These are phyloP conservation scores for Leptinotarsa lineolata DNA, from an alignment of 1,140 invertebrate genomes.

Conservation along the genomic window DNA sequence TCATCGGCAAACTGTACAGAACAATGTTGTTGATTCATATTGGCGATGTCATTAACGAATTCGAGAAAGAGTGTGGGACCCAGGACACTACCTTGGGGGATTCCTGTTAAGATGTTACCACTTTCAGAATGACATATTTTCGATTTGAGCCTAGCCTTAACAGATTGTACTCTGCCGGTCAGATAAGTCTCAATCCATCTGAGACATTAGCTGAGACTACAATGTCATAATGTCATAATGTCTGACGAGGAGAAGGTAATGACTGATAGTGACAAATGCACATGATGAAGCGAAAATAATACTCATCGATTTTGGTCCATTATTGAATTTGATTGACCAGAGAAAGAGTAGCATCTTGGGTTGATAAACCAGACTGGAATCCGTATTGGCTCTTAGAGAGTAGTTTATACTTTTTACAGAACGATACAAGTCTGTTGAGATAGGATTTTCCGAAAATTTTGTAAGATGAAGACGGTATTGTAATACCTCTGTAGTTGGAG, in stretches of 20 bases:
- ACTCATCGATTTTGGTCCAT: not conserved
- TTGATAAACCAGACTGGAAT: no score
- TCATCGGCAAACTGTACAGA: slow-evolving; percentile 13
- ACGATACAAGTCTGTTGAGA: no score
- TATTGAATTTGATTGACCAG: no score
- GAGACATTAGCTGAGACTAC: not conserved
- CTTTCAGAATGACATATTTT: slow-evolving; percentile 11
- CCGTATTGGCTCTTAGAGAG: no score
- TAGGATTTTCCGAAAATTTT: no score
- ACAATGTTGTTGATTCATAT: slow-evolving; percentile 7
- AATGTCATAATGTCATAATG: slow-evolving; percentile 4
- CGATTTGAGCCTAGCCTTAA: slow-evolving; percentile 7
- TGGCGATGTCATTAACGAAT: not conserved
- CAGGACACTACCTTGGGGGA: not conserved
- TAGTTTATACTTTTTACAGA: no score
- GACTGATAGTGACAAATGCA: not conserved
- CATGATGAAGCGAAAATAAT: not conserved
- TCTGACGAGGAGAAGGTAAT: not conserved
- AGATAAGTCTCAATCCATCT: slow-evolving; percentile 10
- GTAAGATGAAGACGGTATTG: no score
- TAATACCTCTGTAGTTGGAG: no score
- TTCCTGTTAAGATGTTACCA: not conserved
- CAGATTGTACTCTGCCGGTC: not conserved
- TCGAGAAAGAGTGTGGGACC: not conserved
- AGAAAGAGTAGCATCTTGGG: no score